phyloP scores from a whole-genome alignment of 2,888 invertebrate genomes.

The Hyposoter dolosus region DNA sequence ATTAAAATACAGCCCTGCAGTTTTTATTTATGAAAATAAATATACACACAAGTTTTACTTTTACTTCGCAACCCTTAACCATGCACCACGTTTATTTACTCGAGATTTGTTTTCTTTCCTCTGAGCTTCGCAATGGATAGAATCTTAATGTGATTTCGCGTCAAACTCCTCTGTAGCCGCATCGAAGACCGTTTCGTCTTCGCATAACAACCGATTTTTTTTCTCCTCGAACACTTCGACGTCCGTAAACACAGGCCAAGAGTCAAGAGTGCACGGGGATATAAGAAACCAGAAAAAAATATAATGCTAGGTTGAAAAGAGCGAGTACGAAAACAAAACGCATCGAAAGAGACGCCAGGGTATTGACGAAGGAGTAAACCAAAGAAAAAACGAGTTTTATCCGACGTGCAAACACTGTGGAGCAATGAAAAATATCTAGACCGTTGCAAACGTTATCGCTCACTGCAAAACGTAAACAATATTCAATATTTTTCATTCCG shows the following conservation, averaged over 20 bases:
- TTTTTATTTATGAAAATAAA: constrained; percentile 12
- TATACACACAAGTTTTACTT: background rate
- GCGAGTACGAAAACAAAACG: background rate
- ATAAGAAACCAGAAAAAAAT: background rate
- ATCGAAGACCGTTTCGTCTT: constrained; percentile 6
- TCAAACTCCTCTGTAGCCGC: constrained; percentile 6
- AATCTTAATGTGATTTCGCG: constrained; percentile 1
- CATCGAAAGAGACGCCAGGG: background rate
- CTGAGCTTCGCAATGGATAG: constrained; percentile 12
- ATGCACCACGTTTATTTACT: constrained; percentile 57
- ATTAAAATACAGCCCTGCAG: background rate
- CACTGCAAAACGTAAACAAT: background rate
- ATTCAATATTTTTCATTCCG: background rate
- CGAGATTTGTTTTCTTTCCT: constrained; percentile 18
- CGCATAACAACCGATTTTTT: constrained; percentile 7
- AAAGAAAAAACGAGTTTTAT: background rate
- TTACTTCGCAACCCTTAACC: constrained; percentile 38
- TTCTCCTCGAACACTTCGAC: background rate
- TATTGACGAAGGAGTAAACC: background rate
- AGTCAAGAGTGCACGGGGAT: background rate
- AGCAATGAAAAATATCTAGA: background rate
- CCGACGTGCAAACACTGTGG: background rate
- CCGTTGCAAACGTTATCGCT: background rate
- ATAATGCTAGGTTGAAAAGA: background rate
- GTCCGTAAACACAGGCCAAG: constrained; percentile 4